A percentile compares a stretch with the other conserved stretches of the same genome.
phyloP scores from a whole-genome alignment of 1,140 invertebrate genomes.

The Drosophila kepulauana region DNA sequence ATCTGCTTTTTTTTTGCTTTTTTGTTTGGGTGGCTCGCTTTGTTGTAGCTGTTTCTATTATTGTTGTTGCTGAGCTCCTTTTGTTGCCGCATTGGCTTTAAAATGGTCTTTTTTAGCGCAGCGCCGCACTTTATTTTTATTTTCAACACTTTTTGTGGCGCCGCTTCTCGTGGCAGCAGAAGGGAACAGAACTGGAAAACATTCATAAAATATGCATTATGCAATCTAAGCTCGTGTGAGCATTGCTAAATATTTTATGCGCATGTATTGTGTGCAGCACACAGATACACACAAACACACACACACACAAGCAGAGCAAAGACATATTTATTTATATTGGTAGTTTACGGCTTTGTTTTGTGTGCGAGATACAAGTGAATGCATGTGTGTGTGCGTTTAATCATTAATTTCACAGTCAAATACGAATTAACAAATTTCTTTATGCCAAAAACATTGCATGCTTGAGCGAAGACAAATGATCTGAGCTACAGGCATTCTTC shows the following conservation, averaged over 20 bases:
- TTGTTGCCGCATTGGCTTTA: conserved; percentile 79
- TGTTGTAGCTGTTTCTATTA: neutral
- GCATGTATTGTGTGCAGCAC: conserved; percentile 66
- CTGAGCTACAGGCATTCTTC: conserved; percentile 20
- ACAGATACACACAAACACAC: conserved; percentile 48
- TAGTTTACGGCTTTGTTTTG: conserved; percentile 76
- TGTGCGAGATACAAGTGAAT: conserved; percentile 16
- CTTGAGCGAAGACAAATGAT: conserved; percentile 79
- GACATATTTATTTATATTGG: conserved; percentile 51
- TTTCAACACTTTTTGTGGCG: conserved; percentile 71
- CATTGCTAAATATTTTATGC: conserved; percentile 82
- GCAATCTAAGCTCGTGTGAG: conserved; percentile 85
- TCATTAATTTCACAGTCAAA: conserved; percentile 70
- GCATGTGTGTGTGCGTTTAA: conserved; percentile 41
- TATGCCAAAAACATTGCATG: conserved; percentile 77
- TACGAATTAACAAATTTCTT: conserved; percentile 77
- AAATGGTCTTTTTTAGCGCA: conserved; percentile 54
- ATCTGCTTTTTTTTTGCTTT: conserved; percentile 35
- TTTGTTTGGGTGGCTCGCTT: neutral
- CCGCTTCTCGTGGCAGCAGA: conserved; percentile 48
- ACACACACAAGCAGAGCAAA: conserved; percentile 30
- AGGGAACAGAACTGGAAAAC: conserved; percentile 56
- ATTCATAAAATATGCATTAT: conserved; percentile 84
- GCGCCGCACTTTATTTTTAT: conserved; percentile 64
- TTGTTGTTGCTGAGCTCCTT: conserved; percentile 44